Base-by-base conservation (phyloP, 2,113 vertebrate species). In the Serinus canaria region DNA sequence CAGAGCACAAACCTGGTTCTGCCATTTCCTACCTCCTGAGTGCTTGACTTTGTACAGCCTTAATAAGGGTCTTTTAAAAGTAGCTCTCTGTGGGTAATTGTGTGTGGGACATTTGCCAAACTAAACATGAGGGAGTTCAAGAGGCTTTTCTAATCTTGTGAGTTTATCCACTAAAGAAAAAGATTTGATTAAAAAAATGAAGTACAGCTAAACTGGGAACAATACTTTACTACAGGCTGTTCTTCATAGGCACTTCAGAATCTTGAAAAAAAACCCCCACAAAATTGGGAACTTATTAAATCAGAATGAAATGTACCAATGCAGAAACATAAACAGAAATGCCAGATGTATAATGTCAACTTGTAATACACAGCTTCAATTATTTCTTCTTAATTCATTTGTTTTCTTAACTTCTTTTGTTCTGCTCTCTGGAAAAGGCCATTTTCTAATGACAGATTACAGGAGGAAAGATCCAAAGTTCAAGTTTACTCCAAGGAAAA, bases 51-150 rank as follows among this genome's bases (percentile, higher is more conserved):
- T 58, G 66, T 64, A 55, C 37, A 55, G 93, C 43, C 59, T 67
- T 63, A 53, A 87, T 59, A 86, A 93, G 85, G 46, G 75, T 53
- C 70, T 59, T 88, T 79, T 56, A 74, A 70, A 93, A 93, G 93
- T 58, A 75, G 76, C 77, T 90, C 73, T 68, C 47, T 83, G 69
- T 53, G 80, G 69, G 80, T 92, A 95, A 97, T 82, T 64, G 63
- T 19, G 33, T 21, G 41, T 20, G 62, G 96, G 92, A 95, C 44
- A 44, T 46, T 13, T 64, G 96, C 95, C 96, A 97, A 94, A 50
- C 66, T 90, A 94, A 95, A 94, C 95, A 97, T 15, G 74, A 94
- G 94, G 92, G 94, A 94, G 72, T 89, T 94, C 95, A 92, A 89
- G 81, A 95, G 87, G 91, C 91, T 94, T 87, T 95, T 91, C 92